Conservation (phyloP, 2,113 vertebrate genomes). For the Tetraodon nigroviridis region DNA sequence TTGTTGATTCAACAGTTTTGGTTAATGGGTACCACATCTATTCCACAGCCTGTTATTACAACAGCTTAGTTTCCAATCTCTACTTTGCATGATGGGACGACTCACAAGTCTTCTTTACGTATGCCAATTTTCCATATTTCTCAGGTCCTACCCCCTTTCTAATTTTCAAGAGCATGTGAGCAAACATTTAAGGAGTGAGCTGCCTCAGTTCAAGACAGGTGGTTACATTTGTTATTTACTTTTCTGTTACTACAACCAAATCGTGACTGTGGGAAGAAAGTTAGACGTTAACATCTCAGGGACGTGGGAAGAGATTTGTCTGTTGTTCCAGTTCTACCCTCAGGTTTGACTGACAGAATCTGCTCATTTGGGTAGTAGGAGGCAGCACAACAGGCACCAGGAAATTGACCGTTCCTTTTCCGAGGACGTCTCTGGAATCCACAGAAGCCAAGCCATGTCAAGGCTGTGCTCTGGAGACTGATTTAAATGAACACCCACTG, state of each 20-base stretch:
- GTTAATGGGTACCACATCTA: conserved; percentile 83
- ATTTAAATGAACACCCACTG: conserved; percentile 42
- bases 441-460: conserved; percentile 33
- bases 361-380: conserved; percentile 43
- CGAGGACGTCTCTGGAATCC: conserved; percentile 49
- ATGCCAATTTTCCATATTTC: conserved; percentile 78
- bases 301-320: conserved; percentile 27
- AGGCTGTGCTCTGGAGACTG: conserved; percentile 51
- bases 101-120: conserved; percentile 72
- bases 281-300: conserved; percentile 42
- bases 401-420: conserved; percentile 65
- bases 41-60: conserved; percentile 82
- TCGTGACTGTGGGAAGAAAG: conserved; percentile 55
- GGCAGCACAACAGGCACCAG: conserved; percentile 46
- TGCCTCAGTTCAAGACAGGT: conserved; percentile 65
- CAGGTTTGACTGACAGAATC: conserved; percentile 53
- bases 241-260: conserved; percentile 30
- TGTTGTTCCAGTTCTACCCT: conserved; percentile 61
- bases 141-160: conserved; percentile 54
- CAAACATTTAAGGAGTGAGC: conserved; percentile 54
- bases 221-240: conserved; percentile 35
- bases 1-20: conserved; percentile 84
- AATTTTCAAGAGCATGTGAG: conserved; percentile 49
- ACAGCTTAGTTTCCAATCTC: conserved; percentile 82
- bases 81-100: conserved; percentile 72